Base-by-base conservation (phyloP, 2,888 invertebrate species). In the Cecidostiba fungosa region DNA sequence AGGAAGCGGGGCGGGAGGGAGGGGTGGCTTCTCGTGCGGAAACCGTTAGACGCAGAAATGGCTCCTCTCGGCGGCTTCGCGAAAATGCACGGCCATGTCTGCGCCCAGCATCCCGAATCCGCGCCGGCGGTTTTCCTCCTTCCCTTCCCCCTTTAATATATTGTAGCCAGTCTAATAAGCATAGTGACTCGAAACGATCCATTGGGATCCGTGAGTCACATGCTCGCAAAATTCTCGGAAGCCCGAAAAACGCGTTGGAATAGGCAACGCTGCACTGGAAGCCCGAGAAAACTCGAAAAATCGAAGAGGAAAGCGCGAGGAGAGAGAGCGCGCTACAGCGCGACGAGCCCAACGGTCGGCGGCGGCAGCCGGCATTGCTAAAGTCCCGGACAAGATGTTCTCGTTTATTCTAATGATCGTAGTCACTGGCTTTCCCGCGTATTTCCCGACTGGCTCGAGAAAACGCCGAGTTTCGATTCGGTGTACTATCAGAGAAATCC, bases 11-110 rank as follows among this genome's bases (percentile, higher is more conserved):
- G 66, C 70, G 69, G 82, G 86, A 85, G 84, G 87, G 87, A 87
- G 87, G 86, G 80, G 62, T 77, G 80, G 85, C 85, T 87, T 86
- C 87, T 87, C 76, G 86, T 84, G 87, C 85, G 80, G 87, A 87
- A 87, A 82, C 87, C 87, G 87, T 85, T 84, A 86, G 87, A 83
- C 85, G 84, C 86, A 85, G 83, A 88, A 86, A 86, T 87, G 87
- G 86, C 86, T 84, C 77, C 84, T 86, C 77, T 74, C 16, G n/a
- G 43, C 1, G 50, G 77, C 36, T 23, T 23, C 23, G 47, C 79
- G 70, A 80, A 80, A 79, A 39, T 80, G 39, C 80, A 74, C 39
- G 66, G 36, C 72, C n/a, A 39, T 16, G 39, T 8, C n/a, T n/a
- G 32, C 36, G 36, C 70, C 32, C 70, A 70, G n/a, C 29, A 36